These are phyloP conservation scores for Nesoenas mayeri DNA, from an alignment of 2,113 vertebrate genomes.

Conservation along the genomic window DNA sequence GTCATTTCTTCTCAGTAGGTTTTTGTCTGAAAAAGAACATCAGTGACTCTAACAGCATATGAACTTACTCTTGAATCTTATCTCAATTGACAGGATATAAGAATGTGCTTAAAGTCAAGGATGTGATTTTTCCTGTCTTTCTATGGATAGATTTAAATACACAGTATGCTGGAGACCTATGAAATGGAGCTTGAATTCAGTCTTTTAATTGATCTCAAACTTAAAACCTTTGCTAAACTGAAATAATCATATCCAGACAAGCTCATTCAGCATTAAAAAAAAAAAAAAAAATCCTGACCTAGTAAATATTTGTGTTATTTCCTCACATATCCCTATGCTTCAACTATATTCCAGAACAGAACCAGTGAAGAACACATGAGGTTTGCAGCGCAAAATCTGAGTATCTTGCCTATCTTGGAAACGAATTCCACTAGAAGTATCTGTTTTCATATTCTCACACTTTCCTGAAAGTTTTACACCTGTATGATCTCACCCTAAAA, in stretches of 20 bases:
- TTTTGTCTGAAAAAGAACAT: background rate
- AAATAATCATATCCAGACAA: background rate
- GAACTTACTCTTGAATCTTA: background rate
- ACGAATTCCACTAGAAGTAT: background rate
- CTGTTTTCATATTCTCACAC: background rate
- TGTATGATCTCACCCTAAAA: background rate
- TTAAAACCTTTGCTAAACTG: background rate
- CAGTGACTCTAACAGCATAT: background rate
- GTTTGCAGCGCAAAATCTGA: background rate
- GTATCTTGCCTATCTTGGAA: background rate
- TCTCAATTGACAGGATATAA: background rate
- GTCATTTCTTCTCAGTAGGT: background rate
- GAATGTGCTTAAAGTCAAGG: background rate
- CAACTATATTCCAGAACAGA: background rate
- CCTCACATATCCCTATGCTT: background rate
- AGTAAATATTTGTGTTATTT: background rate
- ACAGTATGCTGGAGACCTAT: background rate
- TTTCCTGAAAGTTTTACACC: background rate
- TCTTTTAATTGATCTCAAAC: background rate
- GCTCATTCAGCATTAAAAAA: background rate
- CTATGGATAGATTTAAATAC: background rate
- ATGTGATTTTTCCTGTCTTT: background rate
- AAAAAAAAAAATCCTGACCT: background rate
- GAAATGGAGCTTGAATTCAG: background rate
- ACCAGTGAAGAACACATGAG: fast-evolving